Evolutionary conservation across 2,797 vertebrate species (phyloP).

Genomic region (Onychomys arenicola): DNA sequence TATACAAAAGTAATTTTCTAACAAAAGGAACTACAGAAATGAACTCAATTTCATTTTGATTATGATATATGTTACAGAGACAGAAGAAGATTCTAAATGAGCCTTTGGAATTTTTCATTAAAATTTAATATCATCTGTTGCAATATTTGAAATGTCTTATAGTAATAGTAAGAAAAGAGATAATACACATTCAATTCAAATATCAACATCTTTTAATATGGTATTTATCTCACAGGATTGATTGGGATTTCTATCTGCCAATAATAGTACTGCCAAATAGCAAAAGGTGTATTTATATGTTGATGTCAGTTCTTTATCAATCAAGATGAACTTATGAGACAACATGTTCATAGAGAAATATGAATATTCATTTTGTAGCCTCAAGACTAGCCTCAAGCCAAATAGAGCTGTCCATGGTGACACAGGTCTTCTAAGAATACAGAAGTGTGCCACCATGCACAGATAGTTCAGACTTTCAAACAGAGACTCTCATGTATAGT

Average conservation of each 20-base stretch:
- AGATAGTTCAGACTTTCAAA: background rate
- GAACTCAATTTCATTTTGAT: slow-evolving; percentile 75
- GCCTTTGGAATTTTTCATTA: slow-evolving; percentile 57
- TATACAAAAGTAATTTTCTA: slow-evolving; percentile 58
- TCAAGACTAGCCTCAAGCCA: background rate
- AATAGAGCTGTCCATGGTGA: background rate
- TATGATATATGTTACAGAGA: slow-evolving; percentile 76
- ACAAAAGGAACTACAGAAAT: slow-evolving; percentile 65
- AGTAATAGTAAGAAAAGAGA: background rate
- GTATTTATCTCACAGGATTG: background rate
- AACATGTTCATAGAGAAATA: background rate
- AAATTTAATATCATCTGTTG: slow-evolving; percentile 54
- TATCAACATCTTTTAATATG: slow-evolving; percentile 25
- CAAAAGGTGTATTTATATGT: slow-evolving; percentile 11
- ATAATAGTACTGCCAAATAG: background rate
- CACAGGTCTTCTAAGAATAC: background rate
- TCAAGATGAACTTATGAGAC: background rate
- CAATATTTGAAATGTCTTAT: slow-evolving; percentile 50
- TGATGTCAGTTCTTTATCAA: background rate
- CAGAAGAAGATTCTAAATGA: slow-evolving; percentile 77
- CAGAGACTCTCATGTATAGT: background rate
- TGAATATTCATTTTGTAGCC: background rate
- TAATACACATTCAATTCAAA: slow-evolving; percentile 13
- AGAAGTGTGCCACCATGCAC: too few species aligned
- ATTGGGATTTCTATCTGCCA: background rate